These are phyloP conservation scores for Herpailurus yagouaroundi DNA, from an alignment of 2,113 vertebrate species.

Conservation along the genomic window DNA sequence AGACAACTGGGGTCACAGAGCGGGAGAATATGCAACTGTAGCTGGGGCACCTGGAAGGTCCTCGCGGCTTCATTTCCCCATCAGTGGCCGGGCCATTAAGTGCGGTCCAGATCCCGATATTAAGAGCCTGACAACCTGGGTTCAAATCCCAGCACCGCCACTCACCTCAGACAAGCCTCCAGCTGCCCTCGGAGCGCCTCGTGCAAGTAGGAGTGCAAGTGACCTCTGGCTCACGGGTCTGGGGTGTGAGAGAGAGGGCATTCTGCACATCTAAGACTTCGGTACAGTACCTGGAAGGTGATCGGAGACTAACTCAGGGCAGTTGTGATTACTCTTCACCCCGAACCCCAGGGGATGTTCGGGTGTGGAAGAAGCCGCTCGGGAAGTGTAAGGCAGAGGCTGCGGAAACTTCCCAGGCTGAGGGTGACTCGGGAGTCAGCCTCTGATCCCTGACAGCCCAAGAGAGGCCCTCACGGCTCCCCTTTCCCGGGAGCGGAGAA, in stretches of 20 bases:
- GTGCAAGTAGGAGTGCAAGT: neutral
- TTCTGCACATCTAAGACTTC: neutral
- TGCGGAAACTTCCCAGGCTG: neutral
- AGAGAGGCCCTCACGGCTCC: no score
- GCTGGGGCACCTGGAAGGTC: neutral
- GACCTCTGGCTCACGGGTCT: neutral
- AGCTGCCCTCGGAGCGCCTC: neutral
- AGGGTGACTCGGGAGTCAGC: no score
- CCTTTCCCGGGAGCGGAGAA: neutral
- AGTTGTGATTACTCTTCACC: neutral
- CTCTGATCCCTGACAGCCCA: neutral
- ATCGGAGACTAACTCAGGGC: neutral
- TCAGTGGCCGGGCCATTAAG: neutral
- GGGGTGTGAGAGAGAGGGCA: neutral
- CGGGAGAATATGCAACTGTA: neutral
- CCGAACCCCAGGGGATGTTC: neutral
- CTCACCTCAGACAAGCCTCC: neutral
- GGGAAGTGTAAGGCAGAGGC: neutral
- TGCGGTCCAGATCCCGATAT: neutral
- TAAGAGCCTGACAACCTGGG: neutral
- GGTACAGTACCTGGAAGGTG: neutral
- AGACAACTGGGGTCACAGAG: neutral
- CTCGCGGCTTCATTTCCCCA: neutral
- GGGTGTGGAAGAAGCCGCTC: neutral
- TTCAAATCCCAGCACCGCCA: neutral